Evolutionary conservation across 1,140 invertebrate genomes (phyloP).

Genomic region (Scaptodrosophila lebanonensis): DNA sequence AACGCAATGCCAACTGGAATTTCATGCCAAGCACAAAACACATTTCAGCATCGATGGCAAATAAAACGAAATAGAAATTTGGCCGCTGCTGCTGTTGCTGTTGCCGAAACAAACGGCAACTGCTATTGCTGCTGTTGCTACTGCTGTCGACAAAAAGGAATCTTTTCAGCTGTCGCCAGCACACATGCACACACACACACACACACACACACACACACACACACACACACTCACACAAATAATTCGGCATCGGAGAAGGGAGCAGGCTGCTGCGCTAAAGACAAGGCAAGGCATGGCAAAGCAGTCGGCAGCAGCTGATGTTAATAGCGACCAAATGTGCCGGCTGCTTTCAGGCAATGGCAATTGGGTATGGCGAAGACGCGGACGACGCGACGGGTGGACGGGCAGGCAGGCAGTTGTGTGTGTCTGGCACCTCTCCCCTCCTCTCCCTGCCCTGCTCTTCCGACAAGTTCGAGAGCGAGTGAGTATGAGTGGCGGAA

Average conservation of each 20-base stretch:
- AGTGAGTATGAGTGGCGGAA: slow-evolving; percentile 32
- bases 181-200: neutral
- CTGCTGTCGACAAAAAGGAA: slow-evolving; percentile 64
- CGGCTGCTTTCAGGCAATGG: slow-evolving; percentile 42
- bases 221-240: neutral
- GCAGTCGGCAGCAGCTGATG: slow-evolving; percentile 58
- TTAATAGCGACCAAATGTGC: slow-evolving; percentile 66
- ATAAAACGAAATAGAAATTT: slow-evolving; percentile 38
- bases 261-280: slow-evolving; percentile 19
- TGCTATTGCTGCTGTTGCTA: slow-evolving; percentile 23
- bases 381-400: slow-evolving; percentile 21
- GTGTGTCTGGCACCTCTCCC: slow-evolving; percentile 19
- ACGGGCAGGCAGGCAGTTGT: slow-evolving; percentile 53
- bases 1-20: slow-evolving; percentile 72
- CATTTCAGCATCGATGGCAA: slow-evolving; percentile 30
- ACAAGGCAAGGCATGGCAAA: too few relatives aligned
- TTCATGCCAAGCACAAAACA: slow-evolving; percentile 47
- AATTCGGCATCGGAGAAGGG: neutral
- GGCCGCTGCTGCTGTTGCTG: neutral
- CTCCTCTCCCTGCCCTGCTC: slow-evolving; percentile 13
- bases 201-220: neutral
- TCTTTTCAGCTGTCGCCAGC: slow-evolving; percentile 64
- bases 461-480: slow-evolving; percentile 24
- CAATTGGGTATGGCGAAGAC: slow-evolving; percentile 1
- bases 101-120: slow-evolving; percentile 27